Base-by-base conservation (phyloP, 2,888 invertebrate species). In the Pecten maximus region DNA sequence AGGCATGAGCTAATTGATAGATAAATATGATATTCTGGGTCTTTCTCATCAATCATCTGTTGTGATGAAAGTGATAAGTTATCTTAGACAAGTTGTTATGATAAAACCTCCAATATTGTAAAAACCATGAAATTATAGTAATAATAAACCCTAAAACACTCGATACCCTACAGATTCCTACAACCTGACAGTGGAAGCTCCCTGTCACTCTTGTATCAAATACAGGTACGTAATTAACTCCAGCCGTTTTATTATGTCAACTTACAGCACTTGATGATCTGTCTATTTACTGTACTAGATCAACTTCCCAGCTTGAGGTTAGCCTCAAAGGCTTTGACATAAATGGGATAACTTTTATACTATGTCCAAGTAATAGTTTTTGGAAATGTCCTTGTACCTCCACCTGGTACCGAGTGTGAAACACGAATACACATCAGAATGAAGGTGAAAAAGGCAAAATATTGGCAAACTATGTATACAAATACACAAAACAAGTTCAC, bases 361-460 rank as follows among this genome's bases (percentile, higher is more conserved):
- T 35, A 74, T 10, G 3, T 10, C 28, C 35, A 35, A 74, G 28
- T 28, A 74, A 74, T 28, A 74, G 35, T 35, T 74, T 74, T 35
- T 74, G 35, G 74, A 74, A 74, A 35, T 74, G 35, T 74, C 74
- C 74, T 74, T 74, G 74, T 74, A 74, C 74, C 74, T 28, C 74
- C 10, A 74, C 74, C 35, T 28, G 74, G 74, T 74, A 74, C 35
- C 12, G 23, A 10, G 28, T 28, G 23, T 35, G 74, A 74, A 35
- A 74, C 74, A 35, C 1, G 23, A 35, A 74, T 35, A 74, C 74
- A 74, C 74, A 74, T 35, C 74, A 35, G 74, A 74, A 74, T 74
- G 35, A 74, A 74, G 74, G 74, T 74, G 74, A 74, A 74, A 74
- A 74, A 74, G 74, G 74, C 74, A 74, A 74, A 74, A 74, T 74